phyloP scores from a whole-genome alignment of 2,888 invertebrate genomes.

The Drosophila merina region DNA sequence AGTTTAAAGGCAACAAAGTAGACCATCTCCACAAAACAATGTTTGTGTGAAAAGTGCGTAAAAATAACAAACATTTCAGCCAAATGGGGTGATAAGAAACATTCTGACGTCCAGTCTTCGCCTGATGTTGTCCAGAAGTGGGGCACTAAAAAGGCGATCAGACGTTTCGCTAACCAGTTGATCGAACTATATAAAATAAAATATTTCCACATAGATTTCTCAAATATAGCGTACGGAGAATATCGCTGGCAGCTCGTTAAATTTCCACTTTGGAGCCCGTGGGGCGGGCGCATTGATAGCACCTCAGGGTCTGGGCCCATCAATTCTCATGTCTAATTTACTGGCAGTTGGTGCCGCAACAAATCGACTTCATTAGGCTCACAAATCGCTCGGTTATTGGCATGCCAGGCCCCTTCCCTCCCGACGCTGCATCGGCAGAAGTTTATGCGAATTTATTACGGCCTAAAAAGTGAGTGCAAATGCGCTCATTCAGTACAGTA shows the following conservation, averaged over 20 bases:
- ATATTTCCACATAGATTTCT: slow-evolving; percentile 69
- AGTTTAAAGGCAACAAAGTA: slow-evolving; percentile 1
- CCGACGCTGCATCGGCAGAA: slow-evolving; percentile 14
- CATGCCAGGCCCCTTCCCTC: slow-evolving; percentile 48
- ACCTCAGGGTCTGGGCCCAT: slow-evolving; percentile 44
- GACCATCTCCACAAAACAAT: slow-evolving; percentile 2
- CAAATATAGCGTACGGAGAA: slow-evolving; percentile 47
- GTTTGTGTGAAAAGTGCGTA: slow-evolving; percentile 71
- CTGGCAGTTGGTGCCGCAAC: slow-evolving; percentile 63
- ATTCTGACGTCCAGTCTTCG: slow-evolving; percentile 28
- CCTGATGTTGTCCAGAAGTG: slow-evolving; percentile 66
- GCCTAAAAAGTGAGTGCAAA: slow-evolving; percentile 60
- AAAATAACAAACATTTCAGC: slow-evolving; percentile 70
- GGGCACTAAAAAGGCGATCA: slow-evolving; percentile 11
- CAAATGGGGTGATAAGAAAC: slow-evolving; percentile 65
- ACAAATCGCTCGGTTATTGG: slow-evolving; percentile 68
- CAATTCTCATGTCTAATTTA: slow-evolving; percentile 64
- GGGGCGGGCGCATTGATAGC: not conserved
- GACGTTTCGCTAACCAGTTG: slow-evolving; percentile 39
- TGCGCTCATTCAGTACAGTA: slow-evolving; percentile 68
- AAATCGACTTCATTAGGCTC: slow-evolving; percentile 71
- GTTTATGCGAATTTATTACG: slow-evolving; percentile 67
- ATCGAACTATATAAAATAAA: slow-evolving; percentile 72
- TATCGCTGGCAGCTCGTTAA: slow-evolving; percentile 66
- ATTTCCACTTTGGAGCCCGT: slow-evolving; percentile 6